These are phyloP conservation scores for Deroplatys truncata DNA, from an alignment of 2,888 invertebrate species.

Conservation along the genomic window DNA sequence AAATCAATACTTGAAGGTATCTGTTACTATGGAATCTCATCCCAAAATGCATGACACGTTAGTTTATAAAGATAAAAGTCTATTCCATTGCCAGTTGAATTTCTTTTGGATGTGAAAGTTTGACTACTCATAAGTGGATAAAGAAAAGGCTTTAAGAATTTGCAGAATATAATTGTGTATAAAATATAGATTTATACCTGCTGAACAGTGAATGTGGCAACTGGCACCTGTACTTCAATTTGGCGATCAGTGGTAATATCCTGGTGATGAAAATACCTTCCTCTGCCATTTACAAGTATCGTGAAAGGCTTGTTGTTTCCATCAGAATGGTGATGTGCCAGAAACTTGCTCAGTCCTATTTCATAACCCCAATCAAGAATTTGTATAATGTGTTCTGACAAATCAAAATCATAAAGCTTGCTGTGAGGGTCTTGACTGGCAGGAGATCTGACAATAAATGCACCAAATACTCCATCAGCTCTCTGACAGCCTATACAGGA, in stretches of 20 bases:
- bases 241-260: not conserved
- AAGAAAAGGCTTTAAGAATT: no score
- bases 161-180: no score
- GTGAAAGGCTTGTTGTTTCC: constrained; percentile 81
- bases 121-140: no score
- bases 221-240: constrained; percentile 48
- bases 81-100: no score
- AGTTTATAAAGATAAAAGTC: no score
- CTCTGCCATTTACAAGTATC: constrained; percentile 77
- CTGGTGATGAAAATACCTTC: constrained; percentile 38
- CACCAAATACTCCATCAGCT: constrained; percentile 79
- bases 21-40: no score
- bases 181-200: constrained; percentile 48
- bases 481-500: constrained; percentile 66
- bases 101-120: no score
- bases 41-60: no score
- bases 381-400: constrained; percentile 66
- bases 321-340: constrained; percentile 77
- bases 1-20: no score
- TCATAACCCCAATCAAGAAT: constrained; percentile 81
- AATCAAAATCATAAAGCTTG: constrained; percentile 72
- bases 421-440: constrained; percentile 59
- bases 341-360: constrained; percentile 67
- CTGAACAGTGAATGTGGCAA: constrained; percentile 61
- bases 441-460: constrained; percentile 69